phyloP scores from a whole-genome alignment of 1,140 invertebrate genomes.

The Procambarus clarkii region DNA sequence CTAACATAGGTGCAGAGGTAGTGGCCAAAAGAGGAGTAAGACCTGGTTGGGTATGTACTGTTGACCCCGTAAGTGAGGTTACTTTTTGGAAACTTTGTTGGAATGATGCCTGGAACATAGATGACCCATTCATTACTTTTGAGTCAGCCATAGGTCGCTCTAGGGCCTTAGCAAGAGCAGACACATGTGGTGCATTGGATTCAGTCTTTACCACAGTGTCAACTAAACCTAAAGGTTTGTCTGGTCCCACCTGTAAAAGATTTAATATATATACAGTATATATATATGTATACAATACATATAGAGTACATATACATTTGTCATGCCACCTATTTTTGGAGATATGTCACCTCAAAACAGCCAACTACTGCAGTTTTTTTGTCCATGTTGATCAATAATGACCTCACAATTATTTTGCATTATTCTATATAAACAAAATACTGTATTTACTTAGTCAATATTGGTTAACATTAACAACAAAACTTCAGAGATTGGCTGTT shows the following conservation, averaged over 20 bases:
- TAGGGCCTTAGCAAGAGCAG: slow-evolving; percentile 66
- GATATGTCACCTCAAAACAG: no score
- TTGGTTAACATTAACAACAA: no score
- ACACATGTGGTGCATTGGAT: slow-evolving; percentile 54
- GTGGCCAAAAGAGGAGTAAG: slow-evolving; percentile 73
- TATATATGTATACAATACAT: not conserved
- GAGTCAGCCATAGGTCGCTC: slow-evolving; percentile 61
- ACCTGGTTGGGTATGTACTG: slow-evolving; percentile 61
- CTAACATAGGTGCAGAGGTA: slow-evolving; percentile 70
- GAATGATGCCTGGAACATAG: slow-evolving; percentile 65
- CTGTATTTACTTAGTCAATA: no score
- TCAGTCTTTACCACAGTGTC: slow-evolving; percentile 57
- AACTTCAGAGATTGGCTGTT: no score
- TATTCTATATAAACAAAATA: no score
- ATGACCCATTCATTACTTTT: slow-evolving; percentile 67
- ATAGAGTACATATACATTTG: no score
- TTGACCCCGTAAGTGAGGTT: slow-evolving; percentile 50
- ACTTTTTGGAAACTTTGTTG: slow-evolving; percentile 69
- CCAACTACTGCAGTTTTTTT: no score
- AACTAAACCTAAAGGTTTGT: slow-evolving; percentile 57
- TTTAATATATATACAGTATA: no score
- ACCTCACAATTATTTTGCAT: no score
- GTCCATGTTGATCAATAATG: no score
- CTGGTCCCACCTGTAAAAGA: slow-evolving; percentile 54
- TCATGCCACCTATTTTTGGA: no score